A percentile compares a stretch with the other conserved stretches of the same genome.
phyloP scores from a whole-genome alignment of 2,797 vertebrate genomes.

The Liparis tanakae region DNA sequence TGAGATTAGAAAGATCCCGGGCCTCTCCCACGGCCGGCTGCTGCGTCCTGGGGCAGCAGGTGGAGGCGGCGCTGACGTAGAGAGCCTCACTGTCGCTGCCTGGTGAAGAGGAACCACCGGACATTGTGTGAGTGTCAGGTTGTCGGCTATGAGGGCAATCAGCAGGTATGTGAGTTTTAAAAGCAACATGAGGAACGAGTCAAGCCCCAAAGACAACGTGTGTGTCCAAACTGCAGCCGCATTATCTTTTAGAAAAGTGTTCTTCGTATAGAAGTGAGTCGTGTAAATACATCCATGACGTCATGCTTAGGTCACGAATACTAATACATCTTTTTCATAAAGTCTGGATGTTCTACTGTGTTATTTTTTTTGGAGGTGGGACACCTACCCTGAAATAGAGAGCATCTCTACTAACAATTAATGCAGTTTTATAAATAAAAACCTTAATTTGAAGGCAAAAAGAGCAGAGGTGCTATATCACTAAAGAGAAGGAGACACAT shows the following conservation, averaged over 20 bases:
- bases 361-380: neutral
- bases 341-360: neutral
- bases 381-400: neutral
- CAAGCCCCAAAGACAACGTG: neutral
- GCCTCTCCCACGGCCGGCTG: neutral
- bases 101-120: constrained; percentile 32
- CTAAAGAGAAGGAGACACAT: neutral
- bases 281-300: neutral
- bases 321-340: neutral
- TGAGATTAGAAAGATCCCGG: constrained; percentile 33
- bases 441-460: neutral
- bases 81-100: constrained; percentile 4
- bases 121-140: neutral
- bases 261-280: neutral
- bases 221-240: neutral
- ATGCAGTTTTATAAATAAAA: neutral
- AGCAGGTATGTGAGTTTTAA: neutral
- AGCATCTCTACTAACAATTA: neutral
- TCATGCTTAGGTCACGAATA: neutral
- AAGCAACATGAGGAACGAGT: neutral
- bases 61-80: constrained; percentile 16
- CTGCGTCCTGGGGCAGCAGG: constrained; percentile 25
- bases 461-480: neutral
- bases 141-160: neutral
- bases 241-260: neutral